Conservation (phyloP, 1,140 invertebrate genomes). For the Araneus ventricosus region DNA sequence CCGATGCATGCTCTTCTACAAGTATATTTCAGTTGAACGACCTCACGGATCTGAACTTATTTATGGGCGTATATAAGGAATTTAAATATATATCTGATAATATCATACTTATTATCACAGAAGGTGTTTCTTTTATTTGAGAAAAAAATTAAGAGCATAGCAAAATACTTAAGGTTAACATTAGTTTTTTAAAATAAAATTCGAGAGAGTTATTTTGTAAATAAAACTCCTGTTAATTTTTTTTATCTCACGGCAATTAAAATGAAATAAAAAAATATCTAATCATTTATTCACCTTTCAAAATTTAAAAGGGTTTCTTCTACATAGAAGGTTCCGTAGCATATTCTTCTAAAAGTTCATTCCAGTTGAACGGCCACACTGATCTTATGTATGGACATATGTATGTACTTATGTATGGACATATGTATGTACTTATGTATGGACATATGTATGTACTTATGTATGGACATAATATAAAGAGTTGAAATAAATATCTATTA, state of each 20-base stretch:
- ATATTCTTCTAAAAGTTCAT: not conserved
- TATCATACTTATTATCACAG: not conserved
- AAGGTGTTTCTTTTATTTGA: not conserved
- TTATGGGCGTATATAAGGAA: not conserved
- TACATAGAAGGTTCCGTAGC: not conserved
- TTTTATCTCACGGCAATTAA: too few species aligned
- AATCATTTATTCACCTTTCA: too few species aligned
- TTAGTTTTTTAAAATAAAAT: not conserved
- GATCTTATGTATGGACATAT: too few species aligned
- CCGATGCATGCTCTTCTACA: not conserved
- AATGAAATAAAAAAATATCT: too few species aligned
- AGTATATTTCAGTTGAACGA: slow-evolving; percentile 6
- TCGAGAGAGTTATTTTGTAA: not conserved
- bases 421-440: too few species aligned
- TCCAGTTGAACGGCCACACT: not conserved
- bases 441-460: too few species aligned
- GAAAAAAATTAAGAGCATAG: not conserved
- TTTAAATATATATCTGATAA: slow-evolving; percentile 1
- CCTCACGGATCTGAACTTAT: not conserved
- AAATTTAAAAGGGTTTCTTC: not conserved
- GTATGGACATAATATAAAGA: too few species aligned
- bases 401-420: too few species aligned
- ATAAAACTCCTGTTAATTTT: not conserved
- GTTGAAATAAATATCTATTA: not conserved
- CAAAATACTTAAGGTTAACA: not conserved